Evolutionary conservation across 1,140 invertebrate genomes (phyloP).

Genomic region (Drosophila quadrilineata): DNA sequence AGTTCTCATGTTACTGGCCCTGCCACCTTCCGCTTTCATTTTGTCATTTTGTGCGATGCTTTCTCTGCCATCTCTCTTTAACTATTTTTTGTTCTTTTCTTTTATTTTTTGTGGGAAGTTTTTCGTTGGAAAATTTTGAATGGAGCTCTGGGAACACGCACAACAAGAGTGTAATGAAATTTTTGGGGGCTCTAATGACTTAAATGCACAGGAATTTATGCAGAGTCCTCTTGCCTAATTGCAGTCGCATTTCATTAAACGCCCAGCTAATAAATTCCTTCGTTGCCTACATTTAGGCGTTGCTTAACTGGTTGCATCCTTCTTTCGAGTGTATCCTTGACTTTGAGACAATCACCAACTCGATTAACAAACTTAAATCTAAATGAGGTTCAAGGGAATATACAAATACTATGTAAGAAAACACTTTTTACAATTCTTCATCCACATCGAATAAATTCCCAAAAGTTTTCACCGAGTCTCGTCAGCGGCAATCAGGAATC

Average conservation of each 20-base stretch:
- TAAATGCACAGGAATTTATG: slow-evolving; percentile 69
- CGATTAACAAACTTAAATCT: too few relatives aligned
- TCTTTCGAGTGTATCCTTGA: not conserved
- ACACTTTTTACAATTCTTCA: too few relatives aligned
- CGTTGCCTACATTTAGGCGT: not conserved
- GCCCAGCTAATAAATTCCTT: slow-evolving; percentile 7
- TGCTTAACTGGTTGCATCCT: not conserved
- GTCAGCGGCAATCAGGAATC: not conserved
- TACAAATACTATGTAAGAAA: too few relatives aligned
- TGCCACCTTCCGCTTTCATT: slow-evolving; percentile 18
- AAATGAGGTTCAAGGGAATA: too few relatives aligned
- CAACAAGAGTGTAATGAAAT: slow-evolving; percentile 68
- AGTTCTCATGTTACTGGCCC: not conserved
- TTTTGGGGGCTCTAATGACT: slow-evolving; percentile 62
- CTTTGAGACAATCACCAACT: too few relatives aligned
- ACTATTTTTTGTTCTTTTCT: too few relatives aligned
- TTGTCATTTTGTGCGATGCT: slow-evolving; percentile 33
- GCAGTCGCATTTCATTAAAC: slow-evolving; percentile 58
- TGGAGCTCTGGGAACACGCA: slow-evolving; percentile 22
- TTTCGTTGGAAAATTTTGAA: slow-evolving; percentile 28
- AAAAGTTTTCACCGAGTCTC: not conserved
- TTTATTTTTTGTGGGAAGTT: too few relatives aligned
- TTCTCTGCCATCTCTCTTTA: not conserved
- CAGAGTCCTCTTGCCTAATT: slow-evolving; percentile 53
- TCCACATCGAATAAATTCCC: too few relatives aligned